A percentile compares a stretch with the other conserved stretches of the same genome.
These are phyloP conservation scores for Cebus imitator DNA, from an alignment of 2,113 vertebrate genomes.

Conservation along the genomic window DNA sequence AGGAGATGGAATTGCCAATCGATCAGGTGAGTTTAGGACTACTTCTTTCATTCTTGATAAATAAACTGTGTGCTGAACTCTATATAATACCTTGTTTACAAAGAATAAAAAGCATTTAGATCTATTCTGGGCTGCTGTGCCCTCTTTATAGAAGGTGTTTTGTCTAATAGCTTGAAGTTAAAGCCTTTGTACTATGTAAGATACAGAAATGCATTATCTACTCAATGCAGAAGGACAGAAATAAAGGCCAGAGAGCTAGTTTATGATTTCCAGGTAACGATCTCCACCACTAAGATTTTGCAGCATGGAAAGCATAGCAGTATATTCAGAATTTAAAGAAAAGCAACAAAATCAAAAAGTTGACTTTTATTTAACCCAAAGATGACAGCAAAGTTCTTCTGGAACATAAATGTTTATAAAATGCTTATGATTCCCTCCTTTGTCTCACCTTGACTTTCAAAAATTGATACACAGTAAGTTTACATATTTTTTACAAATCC, in stretches of 20 bases:
- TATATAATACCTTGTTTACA: not conserved
- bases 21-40: not conserved
- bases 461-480: not conserved
- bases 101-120: slow-evolving; percentile 27
- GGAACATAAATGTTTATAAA: not conserved
- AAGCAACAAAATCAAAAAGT: not conserved
- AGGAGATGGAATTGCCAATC: not conserved
- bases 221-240: not conserved
- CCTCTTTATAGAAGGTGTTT: not conserved
- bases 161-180: slow-evolving; percentile 28
- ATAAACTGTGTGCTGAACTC: not conserved
- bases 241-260: not conserved
- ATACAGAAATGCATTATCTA: not conserved
- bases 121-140: not conserved
- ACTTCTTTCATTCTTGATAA: slow-evolving; percentile 41
- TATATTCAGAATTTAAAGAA: not conserved
- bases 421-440: not conserved
- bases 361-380: not conserved
- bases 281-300: not conserved
- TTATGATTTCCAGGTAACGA: slow-evolving; percentile 14
- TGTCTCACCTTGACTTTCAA: not conserved
- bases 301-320: not conserved
- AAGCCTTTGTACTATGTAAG: not conserved
- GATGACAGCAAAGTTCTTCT: not conserved
- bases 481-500: not conserved